Evolutionary conservation across 2,797 vertebrate genomes (phyloP).

Genomic region (Gymnoscopelus microlampas): DNA sequence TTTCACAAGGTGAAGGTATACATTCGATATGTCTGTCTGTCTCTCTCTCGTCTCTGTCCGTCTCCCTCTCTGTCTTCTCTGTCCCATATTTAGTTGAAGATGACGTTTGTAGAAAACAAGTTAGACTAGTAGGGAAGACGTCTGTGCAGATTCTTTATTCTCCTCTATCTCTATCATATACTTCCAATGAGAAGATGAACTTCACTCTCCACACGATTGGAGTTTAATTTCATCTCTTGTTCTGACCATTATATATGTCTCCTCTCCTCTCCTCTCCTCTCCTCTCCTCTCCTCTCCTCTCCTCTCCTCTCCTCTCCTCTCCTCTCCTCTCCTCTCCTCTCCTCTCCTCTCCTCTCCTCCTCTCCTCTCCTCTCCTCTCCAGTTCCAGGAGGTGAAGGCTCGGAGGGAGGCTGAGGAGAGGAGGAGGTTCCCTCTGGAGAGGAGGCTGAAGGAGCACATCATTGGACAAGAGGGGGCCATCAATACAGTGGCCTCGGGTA

Average conservation of each 20-base stretch:
- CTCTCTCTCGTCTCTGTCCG: too few species aligned
- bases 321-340: not conserved
- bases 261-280: not conserved
- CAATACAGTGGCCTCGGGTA: conserved; percentile 92
- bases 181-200: too few species aligned
- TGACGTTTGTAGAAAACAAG: too few species aligned
- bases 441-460: conserved; percentile 92
- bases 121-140: too few species aligned
- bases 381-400: conserved; percentile 90
- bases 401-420: conserved; percentile 88
- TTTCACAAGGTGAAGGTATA: too few species aligned
- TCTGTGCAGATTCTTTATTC: too few species aligned
- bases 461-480: conserved; percentile 96
- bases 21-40: too few species aligned
- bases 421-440: conserved; percentile 92
- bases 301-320: not conserved
- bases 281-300: not conserved
- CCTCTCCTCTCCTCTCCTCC: not conserved
- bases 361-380: conserved; percentile 52
- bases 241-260: not conserved
- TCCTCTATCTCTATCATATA: too few species aligned
- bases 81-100: too few species aligned
- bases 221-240: too few species aligned
- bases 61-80: too few species aligned
- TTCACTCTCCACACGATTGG: too few species aligned